These are phyloP conservation scores for Scalopus aquaticus DNA, from an alignment of 2,113 vertebrate genomes.

Conservation along the genomic window DNA sequence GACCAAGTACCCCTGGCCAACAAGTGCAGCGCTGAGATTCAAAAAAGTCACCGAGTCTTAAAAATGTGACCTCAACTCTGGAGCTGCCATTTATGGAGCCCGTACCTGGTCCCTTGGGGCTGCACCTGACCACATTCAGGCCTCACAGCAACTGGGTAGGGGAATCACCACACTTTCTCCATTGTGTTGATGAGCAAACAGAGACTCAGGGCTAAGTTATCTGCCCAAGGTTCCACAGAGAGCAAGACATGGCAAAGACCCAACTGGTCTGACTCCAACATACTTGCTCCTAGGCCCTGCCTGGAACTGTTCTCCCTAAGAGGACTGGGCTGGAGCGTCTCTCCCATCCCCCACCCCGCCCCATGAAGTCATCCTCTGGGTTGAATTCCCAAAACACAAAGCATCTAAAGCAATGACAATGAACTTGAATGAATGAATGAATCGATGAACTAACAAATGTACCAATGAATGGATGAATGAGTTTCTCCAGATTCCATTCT, in stretches of 20 bases:
- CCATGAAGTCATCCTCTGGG: not conserved
- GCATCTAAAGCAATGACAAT: not conserved
- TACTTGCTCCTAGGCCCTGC: not conserved
- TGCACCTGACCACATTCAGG: not conserved
- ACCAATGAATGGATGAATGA: not conserved
- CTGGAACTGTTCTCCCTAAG: not conserved
- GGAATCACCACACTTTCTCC: not conserved
- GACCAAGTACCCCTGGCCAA: not conserved
- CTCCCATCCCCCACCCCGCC: not conserved
- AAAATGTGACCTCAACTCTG: not conserved
- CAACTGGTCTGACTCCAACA: not conserved
- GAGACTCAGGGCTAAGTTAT: not conserved
- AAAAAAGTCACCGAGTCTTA: not conserved
- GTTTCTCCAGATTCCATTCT: not conserved
- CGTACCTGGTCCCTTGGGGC: accelerated
- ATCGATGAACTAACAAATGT: not conserved
- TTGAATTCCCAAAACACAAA: not conserved
- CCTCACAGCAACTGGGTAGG: not conserved
- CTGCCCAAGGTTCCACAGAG: not conserved
- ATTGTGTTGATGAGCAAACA: not conserved
- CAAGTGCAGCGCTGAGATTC: not conserved
- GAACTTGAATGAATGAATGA: not conserved
- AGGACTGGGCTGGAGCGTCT: too few relatives aligned
- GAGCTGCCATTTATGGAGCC: not conserved
- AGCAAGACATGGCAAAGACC: not conserved